phyloP scores from a whole-genome alignment of 2,113 vertebrate genomes.

The Alouatta palliata region DNA sequence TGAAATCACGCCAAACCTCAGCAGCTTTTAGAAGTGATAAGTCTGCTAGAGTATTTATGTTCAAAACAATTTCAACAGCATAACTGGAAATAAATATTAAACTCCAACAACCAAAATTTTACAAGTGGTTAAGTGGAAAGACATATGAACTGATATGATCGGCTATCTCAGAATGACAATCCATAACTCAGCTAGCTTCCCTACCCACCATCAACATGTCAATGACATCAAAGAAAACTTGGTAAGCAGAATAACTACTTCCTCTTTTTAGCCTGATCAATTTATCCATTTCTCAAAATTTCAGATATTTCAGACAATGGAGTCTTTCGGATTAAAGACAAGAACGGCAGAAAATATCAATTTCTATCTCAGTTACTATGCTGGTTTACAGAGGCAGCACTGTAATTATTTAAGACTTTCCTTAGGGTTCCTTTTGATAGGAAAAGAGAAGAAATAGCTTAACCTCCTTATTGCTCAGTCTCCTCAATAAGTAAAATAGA shows the following conservation, averaged over 20 bases:
- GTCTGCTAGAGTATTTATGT: conserved; percentile 67
- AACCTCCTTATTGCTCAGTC: conserved; percentile 15
- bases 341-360: not conserved
- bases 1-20: conserved; percentile 55
- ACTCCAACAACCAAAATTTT: conserved; percentile 56
- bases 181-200: conserved; percentile 14
- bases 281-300: conserved; percentile 30
- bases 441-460: not conserved
- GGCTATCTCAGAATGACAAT: not conserved
- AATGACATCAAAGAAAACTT: conserved; percentile 36
- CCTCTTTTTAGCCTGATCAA: conserved; percentile 17
- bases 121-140: conserved; percentile 41
- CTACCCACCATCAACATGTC: not conserved
- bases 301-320: conserved; percentile 11
- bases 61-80: conserved; percentile 63
- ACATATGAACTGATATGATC: not conserved
- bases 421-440: not conserved
- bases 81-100: conserved; percentile 68
- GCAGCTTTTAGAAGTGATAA: conserved; percentile 46
- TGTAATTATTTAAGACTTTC: not conserved
- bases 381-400: conserved; percentile 9
- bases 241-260: not conserved
- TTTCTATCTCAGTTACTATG: conserved; percentile 27
- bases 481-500: not conserved
- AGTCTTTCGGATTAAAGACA: conserved; percentile 45